Evolutionary conservation across 1,140 invertebrate genomes (phyloP).

Genomic region (Drosophila sproati): DNA sequence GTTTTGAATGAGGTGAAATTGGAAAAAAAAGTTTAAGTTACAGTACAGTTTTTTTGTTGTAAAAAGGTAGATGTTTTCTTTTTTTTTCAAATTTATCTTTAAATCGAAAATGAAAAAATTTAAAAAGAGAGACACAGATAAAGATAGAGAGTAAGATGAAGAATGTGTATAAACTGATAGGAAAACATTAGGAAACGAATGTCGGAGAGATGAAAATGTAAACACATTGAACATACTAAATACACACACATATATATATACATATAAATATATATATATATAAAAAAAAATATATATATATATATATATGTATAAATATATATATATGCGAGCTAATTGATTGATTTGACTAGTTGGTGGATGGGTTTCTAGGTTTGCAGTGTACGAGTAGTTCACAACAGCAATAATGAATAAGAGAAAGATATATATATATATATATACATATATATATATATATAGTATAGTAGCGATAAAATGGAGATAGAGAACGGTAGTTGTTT

Average conservation of each 20-base stretch:
- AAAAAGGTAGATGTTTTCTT: too few species aligned
- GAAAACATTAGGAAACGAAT: constrained; percentile 4
- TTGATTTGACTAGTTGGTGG: constrained; percentile 46
- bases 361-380: constrained; percentile 12
- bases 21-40: too few species aligned
- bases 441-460: constrained; percentile 20
- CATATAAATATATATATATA: not conserved
- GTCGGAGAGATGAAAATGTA: constrained; percentile 26
- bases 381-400: constrained; percentile 34
- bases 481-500: constrained; percentile 38
- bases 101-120: not conserved
- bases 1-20: too few species aligned
- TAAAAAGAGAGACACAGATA: not conserved
- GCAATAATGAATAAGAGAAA: constrained; percentile 14
- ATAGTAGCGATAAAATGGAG: constrained; percentile 1
- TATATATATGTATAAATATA: not conserved
- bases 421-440: constrained; percentile 35
- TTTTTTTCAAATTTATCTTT: too few species aligned
- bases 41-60: too few species aligned
- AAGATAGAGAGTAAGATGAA: not conserved
- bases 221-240: constrained; percentile 20
- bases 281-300: not conserved
- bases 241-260: constrained; percentile 5
- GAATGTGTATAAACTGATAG: not conserved
- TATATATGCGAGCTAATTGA: constrained; percentile 28